These are phyloP conservation scores for Cynodonichthys magdalenae DNA, from an alignment of 2,797 vertebrate genomes.

Conservation along the genomic window DNA sequence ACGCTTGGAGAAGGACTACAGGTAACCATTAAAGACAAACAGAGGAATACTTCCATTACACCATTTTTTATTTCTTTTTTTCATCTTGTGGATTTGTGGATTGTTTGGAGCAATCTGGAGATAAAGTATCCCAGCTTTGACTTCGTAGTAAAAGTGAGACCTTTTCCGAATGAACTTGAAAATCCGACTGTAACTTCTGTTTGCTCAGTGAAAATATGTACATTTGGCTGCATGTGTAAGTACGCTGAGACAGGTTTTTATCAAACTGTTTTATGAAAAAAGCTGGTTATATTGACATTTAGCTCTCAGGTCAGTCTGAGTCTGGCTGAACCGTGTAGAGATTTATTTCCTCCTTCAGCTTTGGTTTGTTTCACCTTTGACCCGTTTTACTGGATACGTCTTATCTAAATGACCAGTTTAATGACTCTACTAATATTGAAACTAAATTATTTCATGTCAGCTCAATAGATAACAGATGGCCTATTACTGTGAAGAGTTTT, in stretches of 20 bases:
- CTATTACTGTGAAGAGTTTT: slow-evolving; percentile 13
- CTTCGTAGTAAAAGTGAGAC: neutral
- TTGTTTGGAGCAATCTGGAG: slow-evolving; percentile 22
- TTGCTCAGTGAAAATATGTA: slow-evolving; percentile 39
- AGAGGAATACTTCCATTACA: neutral
- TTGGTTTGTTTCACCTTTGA: neutral
- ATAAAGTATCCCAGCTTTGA: slow-evolving; percentile 27
- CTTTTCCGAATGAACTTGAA: slow-evolving; percentile 36
- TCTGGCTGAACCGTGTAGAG: neutral
- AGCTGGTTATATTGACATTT: neutral
- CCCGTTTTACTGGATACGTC: neutral
- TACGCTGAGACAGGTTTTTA: slow-evolving; percentile 25
- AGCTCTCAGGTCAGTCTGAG: neutral
- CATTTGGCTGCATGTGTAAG: neutral
- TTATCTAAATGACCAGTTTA: neutral
- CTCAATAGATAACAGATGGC: slow-evolving; percentile 27
- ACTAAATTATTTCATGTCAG: slow-evolving; percentile 1
- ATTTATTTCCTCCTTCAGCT: neutral
- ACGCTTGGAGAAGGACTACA: neutral
- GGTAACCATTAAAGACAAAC: slow-evolving; percentile 1
- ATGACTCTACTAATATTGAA: neutral
- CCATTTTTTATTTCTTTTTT: neutral
- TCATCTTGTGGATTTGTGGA: slow-evolving; percentile 26
- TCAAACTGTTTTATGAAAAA: neutral
- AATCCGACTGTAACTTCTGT: slow-evolving; percentile 26